Conservation (phyloP, 2,113 vertebrate genomes). For the Todiramphus chloris region DNA sequence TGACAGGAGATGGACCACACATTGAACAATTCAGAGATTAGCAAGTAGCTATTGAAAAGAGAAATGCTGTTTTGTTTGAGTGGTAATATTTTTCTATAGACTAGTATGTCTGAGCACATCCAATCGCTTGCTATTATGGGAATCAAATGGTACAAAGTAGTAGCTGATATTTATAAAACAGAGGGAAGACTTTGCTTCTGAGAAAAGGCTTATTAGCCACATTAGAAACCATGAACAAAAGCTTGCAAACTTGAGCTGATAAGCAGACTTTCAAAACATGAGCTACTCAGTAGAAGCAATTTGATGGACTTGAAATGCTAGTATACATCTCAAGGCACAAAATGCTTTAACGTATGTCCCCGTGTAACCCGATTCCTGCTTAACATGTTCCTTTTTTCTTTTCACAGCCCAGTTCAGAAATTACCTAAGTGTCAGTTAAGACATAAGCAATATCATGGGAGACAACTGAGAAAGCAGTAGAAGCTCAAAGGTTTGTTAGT, state of each 20-base stretch:
- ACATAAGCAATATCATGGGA: background rate
- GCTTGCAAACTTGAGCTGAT: background rate
- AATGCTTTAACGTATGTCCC: background rate
- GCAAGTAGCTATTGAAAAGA: background rate
- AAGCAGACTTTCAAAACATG: background rate
- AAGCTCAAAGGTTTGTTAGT: background rate
- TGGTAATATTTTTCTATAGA: too few relatives aligned
- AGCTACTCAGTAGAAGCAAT: background rate
- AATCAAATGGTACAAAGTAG: background rate
- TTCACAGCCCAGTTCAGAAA: background rate
- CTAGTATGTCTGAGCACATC: background rate
- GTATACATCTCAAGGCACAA: background rate
- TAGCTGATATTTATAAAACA: background rate
- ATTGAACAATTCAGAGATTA: background rate
- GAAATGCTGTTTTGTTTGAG: background rate
- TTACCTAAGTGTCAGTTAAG: background rate
- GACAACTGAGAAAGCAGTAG: background rate
- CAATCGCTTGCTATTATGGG: background rate
- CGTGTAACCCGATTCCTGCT: background rate
- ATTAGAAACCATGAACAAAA: background rate
- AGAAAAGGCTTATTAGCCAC: background rate
- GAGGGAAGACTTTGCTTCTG: background rate
- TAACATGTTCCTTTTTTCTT: background rate
- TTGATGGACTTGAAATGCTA: background rate
- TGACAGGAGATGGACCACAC: background rate